These are phyloP conservation scores for Tipula vernalis DNA, from an alignment of 2,888 invertebrate genomes.

Conservation along the genomic window DNA sequence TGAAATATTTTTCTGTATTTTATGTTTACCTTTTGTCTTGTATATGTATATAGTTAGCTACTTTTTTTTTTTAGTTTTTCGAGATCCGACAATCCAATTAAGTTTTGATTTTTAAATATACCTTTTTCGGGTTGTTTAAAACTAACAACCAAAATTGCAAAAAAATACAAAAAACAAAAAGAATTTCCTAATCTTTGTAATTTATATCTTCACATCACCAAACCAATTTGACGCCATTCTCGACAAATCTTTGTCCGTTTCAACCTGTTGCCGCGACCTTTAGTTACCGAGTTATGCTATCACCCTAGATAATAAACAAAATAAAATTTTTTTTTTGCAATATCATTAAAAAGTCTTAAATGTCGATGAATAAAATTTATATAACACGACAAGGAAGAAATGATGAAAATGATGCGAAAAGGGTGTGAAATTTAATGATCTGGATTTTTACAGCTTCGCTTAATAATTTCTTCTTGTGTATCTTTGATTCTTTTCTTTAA, in stretches of 20 bases:
- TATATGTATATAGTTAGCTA: background rate
- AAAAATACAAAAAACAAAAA: background rate
- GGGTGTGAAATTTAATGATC: conserved; percentile 4
- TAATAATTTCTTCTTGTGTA: background rate
- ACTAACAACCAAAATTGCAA: background rate
- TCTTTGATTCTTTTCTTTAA: background rate
- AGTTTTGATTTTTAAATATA: background rate
- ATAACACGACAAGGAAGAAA: background rate
- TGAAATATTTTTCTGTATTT: background rate
- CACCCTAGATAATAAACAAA: background rate
- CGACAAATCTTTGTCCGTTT: background rate
- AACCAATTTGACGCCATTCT: background rate
- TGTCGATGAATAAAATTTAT: background rate
- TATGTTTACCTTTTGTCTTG: background rate
- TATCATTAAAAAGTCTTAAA: background rate
- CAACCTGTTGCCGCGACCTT: background rate
- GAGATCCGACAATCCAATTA: background rate
- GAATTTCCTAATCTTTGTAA: background rate
- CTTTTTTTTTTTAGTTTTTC: background rate
- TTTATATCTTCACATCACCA: background rate
- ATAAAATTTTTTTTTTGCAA: background rate
- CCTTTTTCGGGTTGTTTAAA: background rate
- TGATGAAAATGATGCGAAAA: background rate
- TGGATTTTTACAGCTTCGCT: background rate
- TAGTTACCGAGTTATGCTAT: background rate